These are phyloP conservation scores for Cetoscarus ocellatus DNA, from an alignment of 2,797 vertebrate species.

Conservation along the genomic window DNA sequence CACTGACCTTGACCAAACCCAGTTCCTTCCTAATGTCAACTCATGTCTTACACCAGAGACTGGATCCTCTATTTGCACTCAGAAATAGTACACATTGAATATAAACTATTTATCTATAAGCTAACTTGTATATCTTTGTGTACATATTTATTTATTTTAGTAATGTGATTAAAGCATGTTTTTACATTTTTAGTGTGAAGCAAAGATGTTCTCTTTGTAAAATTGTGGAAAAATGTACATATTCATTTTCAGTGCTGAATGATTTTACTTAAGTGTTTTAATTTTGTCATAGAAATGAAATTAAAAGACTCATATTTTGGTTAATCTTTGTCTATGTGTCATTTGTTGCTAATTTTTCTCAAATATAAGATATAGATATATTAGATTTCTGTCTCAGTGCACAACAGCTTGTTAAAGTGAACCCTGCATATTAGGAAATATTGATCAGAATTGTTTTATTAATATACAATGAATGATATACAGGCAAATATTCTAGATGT, in stretches of 20 bases:
- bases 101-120: constrained; percentile 45
- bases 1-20: constrained; percentile 2
- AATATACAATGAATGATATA: no score
- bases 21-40: not conserved
- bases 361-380: not conserved
- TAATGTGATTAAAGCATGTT: constrained; percentile 10
- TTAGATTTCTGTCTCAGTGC: not conserved
- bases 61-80: constrained; percentile 46
- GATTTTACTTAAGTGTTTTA: not conserved
- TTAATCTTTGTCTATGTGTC: not conserved
- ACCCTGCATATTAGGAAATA: no score
- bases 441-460: no score
- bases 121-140: constrained; percentile 62
- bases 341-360: not conserved
- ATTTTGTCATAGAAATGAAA: not conserved
- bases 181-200: constrained; percentile 17
- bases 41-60: constrained; percentile 25
- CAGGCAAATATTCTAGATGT: no score
- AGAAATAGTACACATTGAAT: constrained; percentile 14
- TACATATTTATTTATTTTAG: constrained; percentile 64
- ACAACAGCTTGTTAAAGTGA: not conserved
- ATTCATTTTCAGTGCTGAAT: constrained; percentile 3
- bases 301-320: constrained; percentile 39
- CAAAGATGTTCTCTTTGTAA: constrained; percentile 13
- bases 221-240: not conserved